phyloP scores from a whole-genome alignment of 2,113 vertebrate species.

The Bujurquina vittata region DNA sequence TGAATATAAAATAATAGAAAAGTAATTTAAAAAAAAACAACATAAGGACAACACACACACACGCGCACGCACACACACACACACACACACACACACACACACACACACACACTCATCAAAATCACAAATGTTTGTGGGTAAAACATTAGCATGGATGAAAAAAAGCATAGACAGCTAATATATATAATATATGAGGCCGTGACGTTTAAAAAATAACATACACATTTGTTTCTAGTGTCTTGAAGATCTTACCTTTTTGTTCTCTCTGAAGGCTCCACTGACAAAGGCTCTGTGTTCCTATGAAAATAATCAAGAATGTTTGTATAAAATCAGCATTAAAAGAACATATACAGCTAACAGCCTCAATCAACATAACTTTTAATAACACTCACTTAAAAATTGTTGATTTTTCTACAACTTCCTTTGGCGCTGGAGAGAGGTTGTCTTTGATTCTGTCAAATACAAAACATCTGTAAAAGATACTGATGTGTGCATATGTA shows the following conservation, averaged over 20 bases:
- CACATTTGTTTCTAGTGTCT: background rate
- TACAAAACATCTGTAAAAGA: accelerated
- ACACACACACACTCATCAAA: too few relatives aligned
- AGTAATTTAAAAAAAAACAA: background rate
- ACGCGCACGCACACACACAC: background rate
- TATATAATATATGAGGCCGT: background rate
- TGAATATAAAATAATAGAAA: background rate
- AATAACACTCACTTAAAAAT: background rate
- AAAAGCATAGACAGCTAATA: too few relatives aligned
- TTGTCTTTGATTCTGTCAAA: background rate
- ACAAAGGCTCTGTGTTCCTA: background rate
- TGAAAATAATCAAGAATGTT: background rate
- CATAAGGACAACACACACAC: background rate
- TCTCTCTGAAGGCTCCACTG: background rate
- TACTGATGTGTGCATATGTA: background rate
- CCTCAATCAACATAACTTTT: background rate
- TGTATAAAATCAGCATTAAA: background rate
- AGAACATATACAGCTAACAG: background rate
- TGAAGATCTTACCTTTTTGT: background rate
- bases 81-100: background rate
- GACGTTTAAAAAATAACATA: accelerated
- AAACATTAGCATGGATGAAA: too few relatives aligned
- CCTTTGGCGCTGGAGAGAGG: background rate
- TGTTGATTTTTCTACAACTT: background rate
- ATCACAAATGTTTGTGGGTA: too few relatives aligned